A percentile compares a stretch with the other conserved stretches of the same genome.
These are phyloP conservation scores for Amphipoea lucens DNA, from an alignment of 2,888 invertebrate species.

Conservation along the genomic window DNA sequence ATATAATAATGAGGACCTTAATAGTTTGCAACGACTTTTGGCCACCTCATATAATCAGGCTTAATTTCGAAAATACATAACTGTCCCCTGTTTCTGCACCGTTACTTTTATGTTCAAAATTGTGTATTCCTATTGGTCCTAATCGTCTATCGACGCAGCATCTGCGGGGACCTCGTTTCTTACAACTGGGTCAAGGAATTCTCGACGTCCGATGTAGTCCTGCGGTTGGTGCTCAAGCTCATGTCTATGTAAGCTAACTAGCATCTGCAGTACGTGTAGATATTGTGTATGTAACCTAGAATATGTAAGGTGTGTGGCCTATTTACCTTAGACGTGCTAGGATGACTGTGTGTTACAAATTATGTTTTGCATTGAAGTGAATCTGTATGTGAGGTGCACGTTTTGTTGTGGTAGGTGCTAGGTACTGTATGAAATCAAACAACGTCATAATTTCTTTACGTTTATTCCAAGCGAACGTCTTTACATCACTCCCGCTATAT, in stretches of 20 bases:
- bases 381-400: neutral
- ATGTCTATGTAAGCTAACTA: constrained; percentile 27
- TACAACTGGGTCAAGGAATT: constrained; percentile 65
- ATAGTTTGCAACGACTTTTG: too few relatives aligned
- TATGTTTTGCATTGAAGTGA: neutral
- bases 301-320: constrained; percentile 5
- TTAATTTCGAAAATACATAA: neutral
- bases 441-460: too few relatives aligned
- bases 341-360: neutral
- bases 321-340: constrained; percentile 6
- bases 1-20: too few relatives aligned
- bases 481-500: too few relatives aligned
- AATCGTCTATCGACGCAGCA: constrained; percentile 31
- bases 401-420: neutral
- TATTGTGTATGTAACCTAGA: constrained; percentile 10
- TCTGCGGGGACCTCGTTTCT: constrained; percentile 46
- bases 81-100: neutral
- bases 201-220: constrained; percentile 47
- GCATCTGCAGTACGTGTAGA: neutral
- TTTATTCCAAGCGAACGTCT: too few relatives aligned
- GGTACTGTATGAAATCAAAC: too few relatives aligned
- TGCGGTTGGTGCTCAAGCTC: constrained; percentile 31
- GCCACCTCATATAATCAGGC: too few relatives aligned
- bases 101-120: neutral
- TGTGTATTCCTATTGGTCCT: constrained; percentile 29